These are phyloP conservation scores for Trinorchestia longiramus DNA, from an alignment of 1,140 invertebrate genomes.

Conservation along the genomic window DNA sequence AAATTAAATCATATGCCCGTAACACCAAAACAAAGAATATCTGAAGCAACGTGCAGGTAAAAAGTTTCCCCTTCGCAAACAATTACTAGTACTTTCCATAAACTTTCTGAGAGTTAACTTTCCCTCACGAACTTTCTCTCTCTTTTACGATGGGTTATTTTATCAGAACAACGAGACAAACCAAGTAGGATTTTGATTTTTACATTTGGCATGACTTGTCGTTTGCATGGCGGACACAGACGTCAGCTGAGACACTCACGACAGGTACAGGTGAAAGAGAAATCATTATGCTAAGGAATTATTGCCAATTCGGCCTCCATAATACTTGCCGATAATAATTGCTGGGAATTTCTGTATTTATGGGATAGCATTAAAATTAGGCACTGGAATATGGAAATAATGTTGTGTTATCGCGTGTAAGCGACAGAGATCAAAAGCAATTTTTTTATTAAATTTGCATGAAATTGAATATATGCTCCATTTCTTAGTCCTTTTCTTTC, in stretches of 20 bases:
- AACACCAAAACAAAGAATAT: not conserved
- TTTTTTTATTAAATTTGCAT: too few relatives aligned
- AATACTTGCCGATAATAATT: not conserved
- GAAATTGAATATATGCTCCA: too few relatives aligned
- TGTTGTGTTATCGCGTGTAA: not conserved
- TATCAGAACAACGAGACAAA: not conserved
- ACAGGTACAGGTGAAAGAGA: not conserved
- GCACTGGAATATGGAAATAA: not conserved
- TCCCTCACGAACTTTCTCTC: not conserved
- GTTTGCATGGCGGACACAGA: not conserved
- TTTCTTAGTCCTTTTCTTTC: too few relatives aligned
- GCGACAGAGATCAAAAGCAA: too few relatives aligned
- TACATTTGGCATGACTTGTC: not conserved
- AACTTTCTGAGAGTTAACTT: not conserved
- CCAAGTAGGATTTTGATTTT: not conserved
- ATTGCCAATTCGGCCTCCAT: not conserved
- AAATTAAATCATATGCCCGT: not conserved
- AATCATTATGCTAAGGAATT: not conserved
- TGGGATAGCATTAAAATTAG: not conserved
- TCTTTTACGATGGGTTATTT: not conserved
- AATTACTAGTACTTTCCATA: not conserved
- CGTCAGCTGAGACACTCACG: not conserved
- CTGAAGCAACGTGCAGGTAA: not conserved
- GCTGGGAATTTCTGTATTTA: not conserved
- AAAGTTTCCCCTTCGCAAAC: not conserved